Base-by-base conservation (phyloP, 2,888 invertebrate species). In the Hirtodrosophila histrioides region DNA sequence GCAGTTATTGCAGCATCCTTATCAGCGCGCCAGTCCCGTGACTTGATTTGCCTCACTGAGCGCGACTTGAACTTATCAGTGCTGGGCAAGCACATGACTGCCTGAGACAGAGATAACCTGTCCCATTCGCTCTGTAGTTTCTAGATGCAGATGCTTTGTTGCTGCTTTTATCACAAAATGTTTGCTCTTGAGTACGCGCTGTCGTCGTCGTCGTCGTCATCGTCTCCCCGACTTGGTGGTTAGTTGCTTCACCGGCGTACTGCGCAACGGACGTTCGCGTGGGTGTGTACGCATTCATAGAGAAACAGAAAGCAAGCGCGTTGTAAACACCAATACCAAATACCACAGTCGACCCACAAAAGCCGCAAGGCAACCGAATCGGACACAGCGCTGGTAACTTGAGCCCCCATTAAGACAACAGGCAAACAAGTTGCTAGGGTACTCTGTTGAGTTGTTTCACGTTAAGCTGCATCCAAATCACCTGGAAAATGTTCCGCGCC, bases 401-500 rank as follows among this genome's bases (percentile, higher is more conserved):
- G 64, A 86, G 55, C 66, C 41, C 6, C 24, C 10, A 36, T 17
- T n/a, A 44, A 55, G 44, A 41, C 40, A 63, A 50, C 27, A 56
- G 39, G 9, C 51, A 63, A 48, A 58, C 60, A 69, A 63, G 66
- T 69, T 53, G 60, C 44, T 36, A 24, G 7, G 36, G 27, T 37
- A 43, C 40, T 41, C 23, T 37, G 24, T 50, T 66, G 27, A 62
- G 53, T 69, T 70, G 31, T 56, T 63, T 50, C 17, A 51, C 61
- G 49, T 51, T 55, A 9, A 35, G 4, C 24, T 44, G 27, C n/a
- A 60, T 44, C 43, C 17, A 27, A 49, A 31, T 11, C 45, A 63
- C 24, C 71, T 70, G 51, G 40, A 81, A 70, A 75, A 91, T 90
- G 91, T 89, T 87, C 68, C 81, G 89, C 44, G 81, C 89, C 37